Conservation (phyloP, 1,140 invertebrate species). For the Antheraea mylitta region DNA sequence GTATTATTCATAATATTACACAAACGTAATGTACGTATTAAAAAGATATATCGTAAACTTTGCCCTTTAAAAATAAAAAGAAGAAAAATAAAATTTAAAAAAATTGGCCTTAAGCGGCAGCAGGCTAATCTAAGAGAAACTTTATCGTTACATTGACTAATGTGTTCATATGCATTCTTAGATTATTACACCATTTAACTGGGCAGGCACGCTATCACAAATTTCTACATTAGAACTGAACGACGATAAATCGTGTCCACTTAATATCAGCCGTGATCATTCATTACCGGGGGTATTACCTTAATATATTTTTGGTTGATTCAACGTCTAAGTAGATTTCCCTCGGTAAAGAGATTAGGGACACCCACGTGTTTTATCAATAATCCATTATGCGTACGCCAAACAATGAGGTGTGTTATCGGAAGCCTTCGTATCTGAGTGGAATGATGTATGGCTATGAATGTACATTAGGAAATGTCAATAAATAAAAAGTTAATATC, state of each 20-base stretch:
- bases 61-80: slow-evolving; percentile 42
- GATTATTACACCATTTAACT: slow-evolving; percentile 62
- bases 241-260: slow-evolving; percentile 61
- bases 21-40: slow-evolving; percentile 11
- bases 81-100: slow-evolving; percentile 35
- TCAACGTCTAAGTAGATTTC: slow-evolving; percentile 54
- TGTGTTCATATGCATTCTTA: slow-evolving; percentile 46
- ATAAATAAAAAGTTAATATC: slow-evolving; percentile 75
- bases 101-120: slow-evolving; percentile 39
- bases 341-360: slow-evolving; percentile 55
- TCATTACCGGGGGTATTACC: slow-evolving; percentile 52
- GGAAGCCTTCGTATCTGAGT: slow-evolving; percentile 42
- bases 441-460: slow-evolving; percentile 61
- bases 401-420: slow-evolving; percentile 73
- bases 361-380: slow-evolving; percentile 76
- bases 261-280: slow-evolving; percentile 64
- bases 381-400: slow-evolving; percentile 73
- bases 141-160: slow-evolving; percentile 52
- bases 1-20: slow-evolving; percentile 18
- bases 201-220: slow-evolving; percentile 47
- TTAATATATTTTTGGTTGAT: slow-evolving; percentile 56
- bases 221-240: slow-evolving; percentile 56
- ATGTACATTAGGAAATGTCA: slow-evolving; percentile 71
- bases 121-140: slow-evolving; percentile 49
- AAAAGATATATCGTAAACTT: slow-evolving; percentile 48